A percentile compares a stretch with the other conserved stretches of the same genome.
Conservation (phyloP, 2,113 vertebrate genomes). For the mouse (Mus musculus) region DNA sequence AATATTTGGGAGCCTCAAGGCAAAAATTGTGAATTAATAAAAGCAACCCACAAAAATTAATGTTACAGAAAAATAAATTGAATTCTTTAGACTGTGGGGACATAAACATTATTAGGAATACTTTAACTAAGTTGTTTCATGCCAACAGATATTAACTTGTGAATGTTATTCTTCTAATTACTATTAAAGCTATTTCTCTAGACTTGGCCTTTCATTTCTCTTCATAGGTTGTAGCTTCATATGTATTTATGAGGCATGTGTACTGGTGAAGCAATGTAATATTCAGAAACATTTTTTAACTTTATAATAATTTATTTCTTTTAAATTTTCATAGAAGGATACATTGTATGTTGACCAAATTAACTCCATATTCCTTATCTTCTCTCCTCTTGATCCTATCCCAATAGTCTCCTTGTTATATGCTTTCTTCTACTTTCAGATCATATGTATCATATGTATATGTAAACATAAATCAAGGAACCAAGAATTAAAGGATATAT, state of each 20-base stretch:
- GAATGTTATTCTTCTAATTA: background rate
- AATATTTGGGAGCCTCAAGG: background rate
- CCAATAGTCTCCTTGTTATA: background rate
- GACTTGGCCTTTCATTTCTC: background rate
- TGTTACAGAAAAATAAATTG: conserved; percentile 28
- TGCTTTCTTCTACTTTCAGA: background rate
- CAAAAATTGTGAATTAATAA: conserved; percentile 30
- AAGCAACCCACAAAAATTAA: background rate
- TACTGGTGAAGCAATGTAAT: background rate
- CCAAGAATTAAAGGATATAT: background rate
- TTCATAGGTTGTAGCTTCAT: background rate
- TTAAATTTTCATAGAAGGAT: background rate
- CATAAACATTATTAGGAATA: background rate
- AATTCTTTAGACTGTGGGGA: background rate
- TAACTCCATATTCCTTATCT: background rate
- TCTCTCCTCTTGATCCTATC: background rate
- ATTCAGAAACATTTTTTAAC: background rate
- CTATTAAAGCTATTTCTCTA: background rate
- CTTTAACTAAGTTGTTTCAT: background rate
- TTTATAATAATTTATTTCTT: background rate
- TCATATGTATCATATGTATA: background rate
- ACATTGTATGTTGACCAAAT: background rate
- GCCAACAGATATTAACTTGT: background rate
- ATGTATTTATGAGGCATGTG: background rate
- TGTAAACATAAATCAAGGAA: background rate